phyloP scores from a whole-genome alignment of 1,140 invertebrate genomes.

The Trachymyrmex cornetzi region DNA sequence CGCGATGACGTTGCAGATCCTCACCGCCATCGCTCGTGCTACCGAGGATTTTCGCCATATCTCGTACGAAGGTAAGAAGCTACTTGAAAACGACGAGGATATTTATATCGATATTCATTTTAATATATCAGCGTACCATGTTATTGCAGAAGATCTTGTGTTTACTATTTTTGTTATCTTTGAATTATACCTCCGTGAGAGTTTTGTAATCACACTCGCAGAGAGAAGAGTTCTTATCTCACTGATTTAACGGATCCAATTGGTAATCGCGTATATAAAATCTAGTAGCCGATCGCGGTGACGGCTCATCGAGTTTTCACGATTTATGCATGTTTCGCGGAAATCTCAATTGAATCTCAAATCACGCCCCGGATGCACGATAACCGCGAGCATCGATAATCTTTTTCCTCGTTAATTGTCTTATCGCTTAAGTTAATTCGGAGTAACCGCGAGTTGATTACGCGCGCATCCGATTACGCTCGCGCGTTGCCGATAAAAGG shows the following conservation, averaged over 20 bases:
- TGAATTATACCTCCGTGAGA: background rate
- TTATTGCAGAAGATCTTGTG: background rate
- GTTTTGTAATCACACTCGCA: background rate
- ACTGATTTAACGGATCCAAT: background rate
- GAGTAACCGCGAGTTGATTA: constrained; percentile 1
- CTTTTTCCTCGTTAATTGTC: constrained; percentile 47
- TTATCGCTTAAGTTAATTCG: constrained; percentile 38
- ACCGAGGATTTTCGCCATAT: constrained; percentile 82
- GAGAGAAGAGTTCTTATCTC: constrained; percentile 8
- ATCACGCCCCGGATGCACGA: background rate
- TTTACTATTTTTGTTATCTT: constrained; percentile 16
- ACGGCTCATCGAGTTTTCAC: background rate
- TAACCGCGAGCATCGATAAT: constrained; percentile 3
- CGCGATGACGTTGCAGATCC: constrained; percentile 64
- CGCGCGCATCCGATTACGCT: background rate
- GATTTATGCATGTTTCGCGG: constrained; percentile 12
- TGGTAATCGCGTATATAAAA: constrained; percentile 5
- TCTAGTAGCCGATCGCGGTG: background rate
- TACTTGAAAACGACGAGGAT: background rate
- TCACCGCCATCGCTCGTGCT: constrained; percentile 64
- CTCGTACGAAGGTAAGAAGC: constrained; percentile 81
- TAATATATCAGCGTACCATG: background rate
- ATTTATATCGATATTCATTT: background rate
- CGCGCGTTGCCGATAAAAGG: constrained; percentile 1
- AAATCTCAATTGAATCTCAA: constrained; percentile 18